Evolutionary conservation across 2,113 vertebrate genomes (phyloP), one percentile per base, ranked within the genome.

Genomic region (Brachyhypopomus gauderio): DNA sequence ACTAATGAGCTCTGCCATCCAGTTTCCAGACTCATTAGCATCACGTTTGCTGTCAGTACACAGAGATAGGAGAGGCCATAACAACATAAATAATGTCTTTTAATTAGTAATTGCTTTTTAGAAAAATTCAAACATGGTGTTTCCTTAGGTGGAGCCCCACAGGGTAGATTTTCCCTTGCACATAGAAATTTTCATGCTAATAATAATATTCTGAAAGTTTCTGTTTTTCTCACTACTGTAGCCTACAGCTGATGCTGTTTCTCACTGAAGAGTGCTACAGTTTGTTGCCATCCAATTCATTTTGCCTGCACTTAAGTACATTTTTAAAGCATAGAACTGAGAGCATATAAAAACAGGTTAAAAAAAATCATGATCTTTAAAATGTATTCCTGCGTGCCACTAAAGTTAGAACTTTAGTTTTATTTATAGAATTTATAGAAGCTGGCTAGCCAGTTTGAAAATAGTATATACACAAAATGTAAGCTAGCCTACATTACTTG

Each of bases 271-370:
- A 17, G 3, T 27, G 17, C 16, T 34, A 14, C 45, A 34, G 64
- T 19, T 67, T 67, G 30, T 67, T 67, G 34, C 64, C n/a, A 36
- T 14, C 45, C 45, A 52, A 52, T 52, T 14, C 45, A 36, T 36
- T 67, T 34, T 36, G 17, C 30, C 64, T 36, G 64, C 60, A 63
- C 60, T 64, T 27, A 64, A 25, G 60, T 63, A 25, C 62, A 64
- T 36, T 67, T 45, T 36, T 67, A 36, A 30, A 67, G 64, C 6
- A 67, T 36, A 52, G 45, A 52, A 52, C 45, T 52, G 45, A 52
- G 45, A 52, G 17, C 30, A 67, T 22, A 23, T 23, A 22, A 63
- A 12, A 70, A 70, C 66, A n/a, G 30, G 66, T 38, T 70, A 41
- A n/a, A n/a, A 70, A 52, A 67, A 30, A 70, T 11, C 66, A 41